Percentiles rank a stretch among this genome's conserved stretches.
phyloP scores from a whole-genome alignment of 2,797 vertebrate species.

The Acanthornis magna region DNA sequence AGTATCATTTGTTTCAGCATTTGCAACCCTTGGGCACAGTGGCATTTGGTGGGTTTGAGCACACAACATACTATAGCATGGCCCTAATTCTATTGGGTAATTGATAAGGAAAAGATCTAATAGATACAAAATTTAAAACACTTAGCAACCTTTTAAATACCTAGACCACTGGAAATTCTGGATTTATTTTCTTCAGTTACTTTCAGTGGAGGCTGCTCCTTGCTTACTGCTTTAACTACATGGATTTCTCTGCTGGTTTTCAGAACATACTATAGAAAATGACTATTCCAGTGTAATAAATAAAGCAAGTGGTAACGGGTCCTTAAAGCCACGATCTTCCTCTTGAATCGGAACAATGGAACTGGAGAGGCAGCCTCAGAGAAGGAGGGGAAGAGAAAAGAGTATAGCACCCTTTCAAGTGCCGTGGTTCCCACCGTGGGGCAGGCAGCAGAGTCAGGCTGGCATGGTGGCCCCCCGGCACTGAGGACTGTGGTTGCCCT shows the following conservation, averaged over 20 bases:
- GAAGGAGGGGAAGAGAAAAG: not conserved
- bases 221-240: not conserved
- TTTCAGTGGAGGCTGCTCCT: constrained; percentile 18
- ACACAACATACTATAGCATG: not conserved
- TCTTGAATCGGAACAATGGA: not conserved
- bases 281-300: constrained; percentile 77
- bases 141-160: constrained; percentile 18
- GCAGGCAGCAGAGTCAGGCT: not conserved
- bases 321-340: not conserved
- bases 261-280: constrained; percentile 44
- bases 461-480: not conserved
- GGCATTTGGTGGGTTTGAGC: not conserved
- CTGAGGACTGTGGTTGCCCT: not conserved
- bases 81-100: constrained; percentile 38
- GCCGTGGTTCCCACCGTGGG: not conserved
- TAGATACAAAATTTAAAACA: constrained; percentile 15
- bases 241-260: constrained; percentile 1
- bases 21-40: not conserved
- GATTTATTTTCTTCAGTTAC: not conserved
- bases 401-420: constrained; percentile 50
- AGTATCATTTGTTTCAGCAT: not conserved
- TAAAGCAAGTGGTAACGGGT: constrained; percentile 63
- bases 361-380: not conserved
- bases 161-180: not conserved
- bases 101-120: constrained; percentile 18